These are phyloP conservation scores for Archocentrus centrarchus DNA, from an alignment of 2,113 vertebrate species.

Conservation along the genomic window DNA sequence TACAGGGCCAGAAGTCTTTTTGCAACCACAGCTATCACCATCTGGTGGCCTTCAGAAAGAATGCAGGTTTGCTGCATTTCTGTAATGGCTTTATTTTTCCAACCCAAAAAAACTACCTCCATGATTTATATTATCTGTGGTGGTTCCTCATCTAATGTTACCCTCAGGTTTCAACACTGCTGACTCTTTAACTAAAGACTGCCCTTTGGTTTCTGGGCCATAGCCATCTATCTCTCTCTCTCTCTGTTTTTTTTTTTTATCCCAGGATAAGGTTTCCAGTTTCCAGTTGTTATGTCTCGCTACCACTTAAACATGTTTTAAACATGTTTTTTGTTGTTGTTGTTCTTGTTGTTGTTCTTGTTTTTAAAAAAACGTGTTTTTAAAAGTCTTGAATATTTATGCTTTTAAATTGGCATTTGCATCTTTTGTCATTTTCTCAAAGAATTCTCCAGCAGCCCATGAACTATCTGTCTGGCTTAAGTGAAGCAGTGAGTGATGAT, in stretches of 20 bases:
- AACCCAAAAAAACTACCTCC: not conserved
- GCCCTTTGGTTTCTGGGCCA: not conserved
- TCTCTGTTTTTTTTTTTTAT: no score
- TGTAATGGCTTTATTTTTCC: not conserved
- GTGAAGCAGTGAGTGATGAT: conserved; percentile 26
- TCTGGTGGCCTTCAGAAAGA: not conserved
- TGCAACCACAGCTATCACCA: not conserved
- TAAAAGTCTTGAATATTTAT: not conserved
- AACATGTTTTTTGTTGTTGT: not conserved
- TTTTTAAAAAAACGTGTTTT: no score
- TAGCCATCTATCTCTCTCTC: not conserved
- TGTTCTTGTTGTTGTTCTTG: no score
- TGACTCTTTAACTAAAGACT: not conserved
- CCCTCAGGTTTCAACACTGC: not conserved
- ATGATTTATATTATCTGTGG: not conserved
- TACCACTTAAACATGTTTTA: not conserved
- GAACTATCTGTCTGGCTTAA: not conserved
- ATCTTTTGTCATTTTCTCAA: not conserved
- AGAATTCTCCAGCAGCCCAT: not conserved
- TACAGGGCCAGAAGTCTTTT: not conserved
- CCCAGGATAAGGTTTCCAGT: no score
- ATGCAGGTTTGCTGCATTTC: no score
- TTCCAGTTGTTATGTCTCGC: no score
- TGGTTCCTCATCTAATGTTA: not conserved
- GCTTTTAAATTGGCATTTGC: not conserved